Conservation (phyloP, 2,113 vertebrate species). For the Dicerorhinus sumatrensis region DNA sequence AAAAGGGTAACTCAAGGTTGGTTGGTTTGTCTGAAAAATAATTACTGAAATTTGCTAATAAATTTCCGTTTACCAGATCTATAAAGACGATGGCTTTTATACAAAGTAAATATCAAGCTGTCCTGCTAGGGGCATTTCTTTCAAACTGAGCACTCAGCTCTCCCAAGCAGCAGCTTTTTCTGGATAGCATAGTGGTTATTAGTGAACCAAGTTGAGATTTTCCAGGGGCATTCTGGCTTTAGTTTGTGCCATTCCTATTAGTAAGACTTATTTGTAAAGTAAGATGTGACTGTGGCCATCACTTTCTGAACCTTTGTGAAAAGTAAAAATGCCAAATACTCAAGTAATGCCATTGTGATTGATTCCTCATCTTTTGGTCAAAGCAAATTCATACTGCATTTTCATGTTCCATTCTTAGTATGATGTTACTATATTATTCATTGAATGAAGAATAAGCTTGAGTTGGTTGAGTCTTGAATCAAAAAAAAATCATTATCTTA, state of each 20-base stretch:
- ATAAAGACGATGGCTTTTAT: constrained; percentile 70
- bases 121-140: constrained; percentile 70
- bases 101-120: constrained; percentile 75
- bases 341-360: constrained; percentile 78
- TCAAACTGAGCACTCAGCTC: constrained; percentile 63
- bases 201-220: neutral
- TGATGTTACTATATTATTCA: neutral
- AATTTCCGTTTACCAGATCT: constrained; percentile 78
- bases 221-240: neutral
- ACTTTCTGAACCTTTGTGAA: constrained; percentile 83
- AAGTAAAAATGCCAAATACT: constrained; percentile 79
- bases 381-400: constrained; percentile 14
- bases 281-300: constrained; percentile 71
- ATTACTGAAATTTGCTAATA: constrained; percentile 69
- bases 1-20: neutral
- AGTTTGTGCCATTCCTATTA: constrained; percentile 23
- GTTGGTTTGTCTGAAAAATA: constrained; percentile 69
- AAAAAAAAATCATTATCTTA: neutral
- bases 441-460: neutral
- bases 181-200: constrained; percentile 53
- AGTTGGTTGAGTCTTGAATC: constrained; percentile 9
- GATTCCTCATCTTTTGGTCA: constrained; percentile 79
- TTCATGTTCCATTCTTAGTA: neutral
- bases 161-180: constrained; percentile 33
- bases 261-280: constrained; percentile 80